These are phyloP conservation scores for Pollenia amentaria DNA, from an alignment of 2,888 invertebrate genomes.

Conservation along the genomic window DNA sequence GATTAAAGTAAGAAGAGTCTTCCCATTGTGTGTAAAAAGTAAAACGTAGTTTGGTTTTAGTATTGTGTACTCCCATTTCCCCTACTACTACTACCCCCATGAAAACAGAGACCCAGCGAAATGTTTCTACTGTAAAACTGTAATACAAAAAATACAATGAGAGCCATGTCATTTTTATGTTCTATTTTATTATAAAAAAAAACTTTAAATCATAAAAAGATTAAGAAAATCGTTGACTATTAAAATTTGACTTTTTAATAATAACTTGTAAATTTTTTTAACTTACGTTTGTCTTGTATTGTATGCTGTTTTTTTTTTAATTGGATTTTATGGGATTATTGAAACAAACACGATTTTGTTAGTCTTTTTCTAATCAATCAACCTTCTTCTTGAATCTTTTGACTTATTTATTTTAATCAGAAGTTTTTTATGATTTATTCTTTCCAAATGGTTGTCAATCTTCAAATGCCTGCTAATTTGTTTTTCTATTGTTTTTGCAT, in stretches of 20 bases:
- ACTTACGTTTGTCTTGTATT: no score
- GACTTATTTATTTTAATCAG: neutral
- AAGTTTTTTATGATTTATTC: neutral
- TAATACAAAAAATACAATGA: neutral
- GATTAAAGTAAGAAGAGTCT: constrained; percentile 17
- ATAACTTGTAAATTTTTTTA: no score
- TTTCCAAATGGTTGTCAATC: constrained; percentile 1
- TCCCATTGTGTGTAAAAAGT: constrained; percentile 56
- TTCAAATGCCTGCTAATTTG: constrained; percentile 47
- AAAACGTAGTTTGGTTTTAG: constrained; percentile 72
- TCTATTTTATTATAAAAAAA: neutral
- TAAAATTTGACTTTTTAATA: neutral
- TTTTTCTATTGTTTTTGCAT: constrained; percentile 57
- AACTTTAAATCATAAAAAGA: neutral
- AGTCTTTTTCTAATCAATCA: neutral
- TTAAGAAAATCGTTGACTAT: constrained; percentile 9
- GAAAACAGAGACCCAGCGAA: constrained; percentile 15
- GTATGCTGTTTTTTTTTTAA: no score
- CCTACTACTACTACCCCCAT: constrained; percentile 20
- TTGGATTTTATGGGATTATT: no score
- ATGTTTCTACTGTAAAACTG: constrained; percentile 13
- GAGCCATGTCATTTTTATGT: constrained; percentile 26
- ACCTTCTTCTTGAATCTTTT: no score
- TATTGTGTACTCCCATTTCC: constrained; percentile 56
- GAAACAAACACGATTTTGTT: no score